Conservation (phyloP, 2,888 invertebrate species). For the Nebria brevicollis region DNA sequence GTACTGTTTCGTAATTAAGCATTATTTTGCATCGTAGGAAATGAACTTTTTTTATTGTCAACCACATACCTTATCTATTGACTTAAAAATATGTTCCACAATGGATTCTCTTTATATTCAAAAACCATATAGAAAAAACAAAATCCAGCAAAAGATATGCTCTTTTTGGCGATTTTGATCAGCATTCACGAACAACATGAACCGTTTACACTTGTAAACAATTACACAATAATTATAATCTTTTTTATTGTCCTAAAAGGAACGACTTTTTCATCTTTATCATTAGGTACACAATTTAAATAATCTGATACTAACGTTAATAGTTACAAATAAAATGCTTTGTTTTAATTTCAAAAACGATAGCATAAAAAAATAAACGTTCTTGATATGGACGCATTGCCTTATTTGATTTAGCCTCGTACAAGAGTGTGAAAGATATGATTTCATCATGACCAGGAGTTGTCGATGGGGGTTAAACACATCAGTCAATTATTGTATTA, state of each 20-base stretch:
- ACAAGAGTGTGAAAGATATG: conserved; percentile 28
- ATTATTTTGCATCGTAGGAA: neutral
- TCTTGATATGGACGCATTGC: conserved; percentile 46
- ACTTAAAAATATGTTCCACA: conserved; percentile 40
- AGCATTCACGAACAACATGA: conserved; percentile 41
- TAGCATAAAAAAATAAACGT: conserved; percentile 24
- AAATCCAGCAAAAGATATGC: conserved; percentile 9
- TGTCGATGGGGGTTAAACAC: conserved; percentile 19
- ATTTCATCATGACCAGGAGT: conserved; percentile 5
- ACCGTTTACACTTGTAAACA: conserved; percentile 14
- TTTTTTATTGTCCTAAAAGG: conserved; percentile 43
- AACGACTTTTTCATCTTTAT: conserved; percentile 32
- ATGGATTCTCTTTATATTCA: conserved; percentile 22
- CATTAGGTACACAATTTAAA: conserved; percentile 7
- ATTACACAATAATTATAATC: neutral
- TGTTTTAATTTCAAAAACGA: neutral
- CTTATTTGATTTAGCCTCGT: conserved; percentile 36
- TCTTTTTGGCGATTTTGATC: conserved; percentile 46
- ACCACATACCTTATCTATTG: conserved; percentile 38
- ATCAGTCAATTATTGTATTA: conserved; percentile 23
- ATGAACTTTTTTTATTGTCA: conserved; percentile 37
- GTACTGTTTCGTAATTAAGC: neutral
- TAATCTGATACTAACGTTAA: conserved; percentile 3
- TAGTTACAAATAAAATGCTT: neutral
- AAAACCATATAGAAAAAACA: conserved; percentile 30